A percentile compares a stretch with the other conserved stretches of the same genome.
These are phyloP conservation scores for Numenius phaeopus DNA, from an alignment of 2,797 vertebrate species.

Conservation along the genomic window DNA sequence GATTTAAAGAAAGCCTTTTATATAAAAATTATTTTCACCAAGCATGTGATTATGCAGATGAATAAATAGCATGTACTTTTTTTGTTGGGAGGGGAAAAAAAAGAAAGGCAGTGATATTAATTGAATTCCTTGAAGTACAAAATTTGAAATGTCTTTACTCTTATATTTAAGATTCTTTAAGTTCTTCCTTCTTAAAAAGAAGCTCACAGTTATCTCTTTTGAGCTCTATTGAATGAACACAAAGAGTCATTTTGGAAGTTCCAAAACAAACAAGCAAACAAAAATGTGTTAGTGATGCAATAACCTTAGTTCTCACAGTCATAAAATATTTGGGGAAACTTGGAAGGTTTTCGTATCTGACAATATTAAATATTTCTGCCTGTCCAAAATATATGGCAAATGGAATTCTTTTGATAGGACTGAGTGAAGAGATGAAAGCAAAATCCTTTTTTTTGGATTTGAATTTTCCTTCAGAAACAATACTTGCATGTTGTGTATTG, in stretches of 20 bases:
- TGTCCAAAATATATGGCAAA: neutral
- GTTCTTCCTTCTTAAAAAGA: neutral
- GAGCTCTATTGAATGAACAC: neutral
- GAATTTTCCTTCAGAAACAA: neutral
- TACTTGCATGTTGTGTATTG: neutral
- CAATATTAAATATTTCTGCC: neutral
- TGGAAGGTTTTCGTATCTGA: neutral
- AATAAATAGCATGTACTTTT: neutral
- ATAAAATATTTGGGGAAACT: neutral
- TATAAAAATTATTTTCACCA: neutral
- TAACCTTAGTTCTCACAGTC: neutral
- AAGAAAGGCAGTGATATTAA: neutral
- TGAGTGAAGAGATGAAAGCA: neutral
- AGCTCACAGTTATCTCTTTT: neutral
- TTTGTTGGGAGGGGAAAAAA: fast-evolving
- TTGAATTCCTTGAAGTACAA: neutral
- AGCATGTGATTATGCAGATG: neutral
- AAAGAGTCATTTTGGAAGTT: neutral
- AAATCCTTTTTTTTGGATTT: neutral
- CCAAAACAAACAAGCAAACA: neutral
- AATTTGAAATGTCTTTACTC: neutral
- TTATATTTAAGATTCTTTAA: neutral
- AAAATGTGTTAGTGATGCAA: neutral
- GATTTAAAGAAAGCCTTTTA: neutral
- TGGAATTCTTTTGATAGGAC: neutral